phyloP scores from a whole-genome alignment of 2,888 invertebrate genomes.

The Orgyia antiqua region DNA sequence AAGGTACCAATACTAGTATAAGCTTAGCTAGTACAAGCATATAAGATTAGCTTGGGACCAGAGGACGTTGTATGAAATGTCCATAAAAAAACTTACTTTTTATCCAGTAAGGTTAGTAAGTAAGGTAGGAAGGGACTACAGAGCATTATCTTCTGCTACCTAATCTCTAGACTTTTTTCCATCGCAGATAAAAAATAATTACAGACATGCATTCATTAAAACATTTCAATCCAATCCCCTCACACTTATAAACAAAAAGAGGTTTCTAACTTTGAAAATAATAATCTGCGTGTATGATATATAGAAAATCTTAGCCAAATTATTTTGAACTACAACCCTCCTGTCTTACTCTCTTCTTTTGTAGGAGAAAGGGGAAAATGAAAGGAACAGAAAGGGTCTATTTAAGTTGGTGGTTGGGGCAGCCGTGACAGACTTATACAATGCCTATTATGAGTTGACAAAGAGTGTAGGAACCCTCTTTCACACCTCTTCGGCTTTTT shows the following conservation, averaged over 20 bases:
- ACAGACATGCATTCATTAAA: slow-evolving; percentile 20
- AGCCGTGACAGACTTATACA: slow-evolving; percentile 44
- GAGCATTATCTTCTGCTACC: too few species aligned
- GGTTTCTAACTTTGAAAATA: slow-evolving; percentile 25
- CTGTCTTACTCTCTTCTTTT: background rate
- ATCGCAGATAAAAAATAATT: slow-evolving; percentile 8
- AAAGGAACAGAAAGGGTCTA: slow-evolving; percentile 9
- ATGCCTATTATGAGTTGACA: slow-evolving; percentile 49
- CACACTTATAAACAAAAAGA: slow-evolving; percentile 22
- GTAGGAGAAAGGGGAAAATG: slow-evolving; percentile 3
- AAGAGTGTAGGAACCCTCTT: slow-evolving; percentile 41
- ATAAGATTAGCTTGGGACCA: too few species aligned
- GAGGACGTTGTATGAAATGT: too few species aligned
- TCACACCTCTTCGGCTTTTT: slow-evolving; percentile 49
- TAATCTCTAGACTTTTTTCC: too few species aligned
- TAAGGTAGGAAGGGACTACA: too few species aligned
- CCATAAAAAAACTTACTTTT: too few species aligned
- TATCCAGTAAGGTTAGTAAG: too few species aligned
- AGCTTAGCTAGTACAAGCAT: too few species aligned
- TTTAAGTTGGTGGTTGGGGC: slow-evolving; percentile 7
- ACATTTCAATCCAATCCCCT: slow-evolving; percentile 20
- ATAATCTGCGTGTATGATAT: slow-evolving; percentile 22
- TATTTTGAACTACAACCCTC: slow-evolving; percentile 5
- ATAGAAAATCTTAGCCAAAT: slow-evolving; percentile 15
- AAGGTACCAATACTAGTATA: too few species aligned